A percentile compares a stretch with the other conserved stretches of the same genome.
Conservation (phyloP, 2,797 vertebrate genomes). For the Coregonus sp. region DNA sequence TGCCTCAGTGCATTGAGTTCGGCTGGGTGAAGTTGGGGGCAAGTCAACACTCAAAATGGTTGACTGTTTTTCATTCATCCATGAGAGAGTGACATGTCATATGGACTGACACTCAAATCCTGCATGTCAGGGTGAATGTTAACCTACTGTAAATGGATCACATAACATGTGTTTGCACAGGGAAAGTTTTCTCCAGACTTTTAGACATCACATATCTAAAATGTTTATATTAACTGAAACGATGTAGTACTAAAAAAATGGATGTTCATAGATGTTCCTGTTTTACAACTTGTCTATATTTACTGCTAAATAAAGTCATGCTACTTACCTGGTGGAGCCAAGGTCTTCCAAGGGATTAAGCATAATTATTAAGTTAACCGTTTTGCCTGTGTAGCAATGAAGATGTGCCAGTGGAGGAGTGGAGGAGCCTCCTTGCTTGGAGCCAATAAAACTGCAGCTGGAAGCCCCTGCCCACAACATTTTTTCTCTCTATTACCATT, state of each 20-base stretch:
- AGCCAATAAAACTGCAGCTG: constrained; percentile 41
- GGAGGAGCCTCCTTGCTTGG: constrained; percentile 38
- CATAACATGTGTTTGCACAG: constrained; percentile 10
- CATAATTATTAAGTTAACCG: constrained; percentile 50
- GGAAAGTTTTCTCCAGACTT: constrained; percentile 15
- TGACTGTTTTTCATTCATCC: constrained; percentile 43
- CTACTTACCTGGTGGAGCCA: constrained; percentile 35
- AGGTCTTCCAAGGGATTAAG: constrained; percentile 49
- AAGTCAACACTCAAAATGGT: constrained; percentile 56
- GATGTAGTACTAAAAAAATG: neutral
- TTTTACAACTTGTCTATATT: neutral
- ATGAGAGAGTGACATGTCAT: constrained; percentile 39
- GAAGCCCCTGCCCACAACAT: constrained; percentile 38
- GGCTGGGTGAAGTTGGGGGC: constrained; percentile 54
- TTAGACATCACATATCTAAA: neutral
- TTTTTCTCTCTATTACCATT: constrained; percentile 70
- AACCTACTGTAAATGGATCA: constrained; percentile 20
- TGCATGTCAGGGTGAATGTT: constrained; percentile 23
- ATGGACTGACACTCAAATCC: constrained; percentile 28
- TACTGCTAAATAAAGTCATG: constrained; percentile 22
- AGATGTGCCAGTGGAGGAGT: constrained; percentile 37
- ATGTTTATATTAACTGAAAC: neutral
- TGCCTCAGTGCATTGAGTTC: constrained; percentile 54
- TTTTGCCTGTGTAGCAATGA: constrained; percentile 53
- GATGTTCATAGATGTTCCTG: neutral